phyloP scores from a whole-genome alignment of 2,113 vertebrate species.

The Macquaria ambigua region DNA sequence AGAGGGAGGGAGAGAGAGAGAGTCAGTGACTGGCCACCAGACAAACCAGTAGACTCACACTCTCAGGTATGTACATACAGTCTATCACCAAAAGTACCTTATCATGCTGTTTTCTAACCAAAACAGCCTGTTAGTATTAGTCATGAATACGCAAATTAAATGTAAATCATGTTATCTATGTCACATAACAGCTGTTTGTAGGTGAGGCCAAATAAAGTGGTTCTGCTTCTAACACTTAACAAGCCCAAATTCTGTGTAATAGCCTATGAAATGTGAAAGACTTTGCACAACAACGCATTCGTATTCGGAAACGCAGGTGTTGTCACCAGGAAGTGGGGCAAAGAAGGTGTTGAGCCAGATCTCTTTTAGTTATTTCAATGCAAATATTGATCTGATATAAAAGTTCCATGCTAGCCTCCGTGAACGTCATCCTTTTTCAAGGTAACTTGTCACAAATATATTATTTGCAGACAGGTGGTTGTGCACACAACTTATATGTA shows the following conservation, averaged over 20 bases:
- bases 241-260: background rate
- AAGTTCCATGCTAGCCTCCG: background rate
- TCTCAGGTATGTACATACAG: slow-evolving; percentile 85
- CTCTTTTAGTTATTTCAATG: background rate
- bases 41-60: slow-evolving; percentile 94
- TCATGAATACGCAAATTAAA: background rate
- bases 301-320: background rate
- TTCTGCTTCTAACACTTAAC: background rate
- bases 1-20: slow-evolving; percentile 80
- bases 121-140: too few species aligned
- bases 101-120: background rate
- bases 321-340: background rate
- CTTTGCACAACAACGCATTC: too few species aligned
- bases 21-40: slow-evolving; percentile 90
- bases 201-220: background rate
- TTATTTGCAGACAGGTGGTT: background rate
- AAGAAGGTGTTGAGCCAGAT: background rate
- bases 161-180: background rate
- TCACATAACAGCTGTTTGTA: background rate
- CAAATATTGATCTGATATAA: background rate
- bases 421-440: background rate
- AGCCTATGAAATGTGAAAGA: background rate
- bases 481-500: background rate
- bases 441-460: background rate
- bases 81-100: background rate